phyloP scores from a whole-genome alignment of 2,888 invertebrate species.

The Rotaria sp. region DNA sequence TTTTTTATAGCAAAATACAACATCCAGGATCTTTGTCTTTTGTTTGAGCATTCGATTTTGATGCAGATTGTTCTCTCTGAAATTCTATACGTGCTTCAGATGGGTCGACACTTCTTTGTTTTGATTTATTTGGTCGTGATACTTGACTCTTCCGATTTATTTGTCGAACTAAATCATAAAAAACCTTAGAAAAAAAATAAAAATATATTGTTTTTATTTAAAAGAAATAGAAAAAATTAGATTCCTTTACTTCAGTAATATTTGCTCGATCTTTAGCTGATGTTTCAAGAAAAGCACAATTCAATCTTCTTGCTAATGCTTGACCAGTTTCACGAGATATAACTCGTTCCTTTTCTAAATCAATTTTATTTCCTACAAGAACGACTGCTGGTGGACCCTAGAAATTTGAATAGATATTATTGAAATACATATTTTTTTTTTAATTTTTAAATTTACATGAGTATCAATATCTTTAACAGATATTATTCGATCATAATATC shows the following conservation, averaged over 20 bases:
- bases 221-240: too few relatives aligned
- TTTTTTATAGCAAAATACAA: background rate
- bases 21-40: background rate
- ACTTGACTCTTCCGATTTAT: slow-evolving; percentile 82
- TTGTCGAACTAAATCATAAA: slow-evolving; percentile 98
- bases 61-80: background rate
- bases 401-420: background rate
- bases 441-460: background rate
- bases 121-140: background rate
- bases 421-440: background rate
- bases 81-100: too few relatives aligned
- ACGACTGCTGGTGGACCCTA: slow-evolving; percentile 86
- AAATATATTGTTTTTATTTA: too few relatives aligned
- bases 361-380: slow-evolving; percentile 98
- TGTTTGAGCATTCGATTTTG: background rate
- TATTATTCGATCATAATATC: slow-evolving; percentile 94
- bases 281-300: slow-evolving; percentile 99
- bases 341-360: slow-evolving; percentile 96
- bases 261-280: slow-evolving; percentile 99
- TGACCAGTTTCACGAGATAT: slow-evolving; percentile 97
- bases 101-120: too few relatives aligned
- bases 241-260: slow-evolving; percentile 75
- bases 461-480: slow-evolving; percentile 71
- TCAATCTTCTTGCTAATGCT: slow-evolving; percentile 85
- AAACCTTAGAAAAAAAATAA: slow-evolving; percentile 68